These are phyloP conservation scores for Bujurquina vittata DNA, from an alignment of 2,113 vertebrate species.

Conservation along the genomic window DNA sequence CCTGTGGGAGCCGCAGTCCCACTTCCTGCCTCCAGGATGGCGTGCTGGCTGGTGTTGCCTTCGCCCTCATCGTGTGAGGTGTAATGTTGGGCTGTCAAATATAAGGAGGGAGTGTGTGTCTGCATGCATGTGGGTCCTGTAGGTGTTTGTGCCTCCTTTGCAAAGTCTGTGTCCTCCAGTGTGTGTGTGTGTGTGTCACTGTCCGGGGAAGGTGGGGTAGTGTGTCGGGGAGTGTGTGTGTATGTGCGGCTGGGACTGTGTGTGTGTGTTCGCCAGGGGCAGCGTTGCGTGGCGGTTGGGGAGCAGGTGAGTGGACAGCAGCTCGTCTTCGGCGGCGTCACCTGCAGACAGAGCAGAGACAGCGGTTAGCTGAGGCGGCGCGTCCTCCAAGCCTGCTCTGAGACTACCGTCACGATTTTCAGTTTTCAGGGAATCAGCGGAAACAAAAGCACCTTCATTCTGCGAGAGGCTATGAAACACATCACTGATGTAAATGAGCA, in stretches of 20 bases:
- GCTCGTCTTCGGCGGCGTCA: conserved; percentile 72
- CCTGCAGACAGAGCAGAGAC: conserved; percentile 58
- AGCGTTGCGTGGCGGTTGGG: conserved; percentile 62
- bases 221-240: conserved; percentile 49
- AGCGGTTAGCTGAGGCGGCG: background rate
- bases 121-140: conserved; percentile 23
- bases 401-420: no score
- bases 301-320: conserved; percentile 68
- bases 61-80: background rate
- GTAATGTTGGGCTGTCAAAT: conserved; percentile 2
- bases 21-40: background rate
- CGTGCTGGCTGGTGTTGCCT: background rate
- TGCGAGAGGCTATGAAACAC: no score
- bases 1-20: background rate
- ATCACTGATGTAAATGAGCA: no score
- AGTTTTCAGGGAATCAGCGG: no score
- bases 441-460: no score
- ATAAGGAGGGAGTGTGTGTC: conserved; percentile 8
- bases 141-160: background rate
- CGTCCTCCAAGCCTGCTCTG: background rate
- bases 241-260: conserved; percentile 53
- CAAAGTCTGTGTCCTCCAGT: background rate
- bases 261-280: conserved; percentile 59
- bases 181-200: conserved; percentile 50
- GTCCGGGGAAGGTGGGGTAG: conserved; percentile 60